Evolutionary conservation across 2,797 vertebrate genomes (phyloP).

Genomic region (Lepilemur septentrionalis): DNA sequence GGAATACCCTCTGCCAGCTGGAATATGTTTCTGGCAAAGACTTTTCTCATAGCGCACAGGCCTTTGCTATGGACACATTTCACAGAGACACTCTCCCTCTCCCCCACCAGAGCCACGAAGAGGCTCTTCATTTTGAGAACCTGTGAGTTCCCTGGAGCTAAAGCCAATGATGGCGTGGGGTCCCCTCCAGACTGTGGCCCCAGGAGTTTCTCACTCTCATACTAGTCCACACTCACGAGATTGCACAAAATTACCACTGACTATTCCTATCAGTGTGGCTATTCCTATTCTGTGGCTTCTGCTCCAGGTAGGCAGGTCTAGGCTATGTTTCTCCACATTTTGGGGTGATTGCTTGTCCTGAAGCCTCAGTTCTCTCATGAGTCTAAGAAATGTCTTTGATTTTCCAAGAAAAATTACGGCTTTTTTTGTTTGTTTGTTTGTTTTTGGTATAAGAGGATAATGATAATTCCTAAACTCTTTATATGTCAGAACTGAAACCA

Average conservation of each 20-base stretch:
- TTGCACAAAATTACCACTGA: neutral
- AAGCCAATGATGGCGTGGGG: neutral
- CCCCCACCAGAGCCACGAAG: neutral
- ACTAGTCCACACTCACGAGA: neutral
- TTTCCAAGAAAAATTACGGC: neutral
- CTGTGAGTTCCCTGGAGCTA: neutral
- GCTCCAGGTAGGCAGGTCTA: neutral
- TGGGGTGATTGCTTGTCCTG: neutral
- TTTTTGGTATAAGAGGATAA: neutral
- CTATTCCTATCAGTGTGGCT: neutral
- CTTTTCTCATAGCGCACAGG: neutral
- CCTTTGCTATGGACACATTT: neutral
- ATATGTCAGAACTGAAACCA: neutral
- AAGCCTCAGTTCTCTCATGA: neutral
- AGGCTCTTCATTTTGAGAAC: neutral
- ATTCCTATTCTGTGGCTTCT: neutral
- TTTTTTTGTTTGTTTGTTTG: neutral
- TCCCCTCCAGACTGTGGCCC: too few species aligned
- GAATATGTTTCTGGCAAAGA: neutral
- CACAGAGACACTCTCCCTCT: neutral
- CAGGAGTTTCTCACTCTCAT: neutral
- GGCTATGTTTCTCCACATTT: neutral
- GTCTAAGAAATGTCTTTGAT: neutral
- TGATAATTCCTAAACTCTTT: neutral
- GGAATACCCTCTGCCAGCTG: neutral